These are phyloP conservation scores for Trichoplusia ni DNA, from an alignment of 1,140 invertebrate genomes.

Conservation along the genomic window DNA sequence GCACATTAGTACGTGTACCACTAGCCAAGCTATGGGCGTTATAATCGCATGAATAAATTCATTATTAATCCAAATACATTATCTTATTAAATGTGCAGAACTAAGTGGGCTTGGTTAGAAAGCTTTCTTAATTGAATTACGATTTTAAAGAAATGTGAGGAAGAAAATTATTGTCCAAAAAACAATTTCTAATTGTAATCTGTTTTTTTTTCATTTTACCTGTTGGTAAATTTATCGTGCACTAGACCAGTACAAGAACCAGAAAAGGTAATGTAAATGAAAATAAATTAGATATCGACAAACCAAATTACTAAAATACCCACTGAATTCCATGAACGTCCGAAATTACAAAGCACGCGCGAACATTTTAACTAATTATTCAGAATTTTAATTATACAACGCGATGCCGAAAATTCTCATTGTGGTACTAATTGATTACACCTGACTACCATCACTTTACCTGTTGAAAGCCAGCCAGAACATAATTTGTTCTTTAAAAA, in stretches of 20 bases:
- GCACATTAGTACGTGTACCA: conserved; percentile 9
- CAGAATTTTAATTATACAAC: not conserved
- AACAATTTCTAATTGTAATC: no score
- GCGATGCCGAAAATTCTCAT: not conserved
- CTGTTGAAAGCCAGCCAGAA: no score
- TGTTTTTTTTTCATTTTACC: no score
- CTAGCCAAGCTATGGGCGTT: conserved; percentile 1
- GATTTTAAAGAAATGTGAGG: no score
- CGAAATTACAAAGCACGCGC: not conserved
- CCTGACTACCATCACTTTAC: not conserved
- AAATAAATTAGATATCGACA: not conserved
- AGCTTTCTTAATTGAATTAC: no score
- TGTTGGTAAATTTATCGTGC: no score
- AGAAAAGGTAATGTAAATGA: no score
- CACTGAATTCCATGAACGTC: not conserved
- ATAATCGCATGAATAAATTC: not conserved
- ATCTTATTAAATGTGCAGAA: no score
- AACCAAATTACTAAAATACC: not conserved
- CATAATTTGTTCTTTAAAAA: no score
- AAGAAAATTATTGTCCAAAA: no score
- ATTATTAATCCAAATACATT: not conserved
- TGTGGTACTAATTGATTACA: not conserved
- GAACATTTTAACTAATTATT: not conserved
- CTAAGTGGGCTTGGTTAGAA: no score
- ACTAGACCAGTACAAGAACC: no score